Evolutionary conservation across 2,113 vertebrate genomes (phyloP), one percentile per base, ranked within the genome.

Genomic region (Dissostichus mawsoni): DNA sequence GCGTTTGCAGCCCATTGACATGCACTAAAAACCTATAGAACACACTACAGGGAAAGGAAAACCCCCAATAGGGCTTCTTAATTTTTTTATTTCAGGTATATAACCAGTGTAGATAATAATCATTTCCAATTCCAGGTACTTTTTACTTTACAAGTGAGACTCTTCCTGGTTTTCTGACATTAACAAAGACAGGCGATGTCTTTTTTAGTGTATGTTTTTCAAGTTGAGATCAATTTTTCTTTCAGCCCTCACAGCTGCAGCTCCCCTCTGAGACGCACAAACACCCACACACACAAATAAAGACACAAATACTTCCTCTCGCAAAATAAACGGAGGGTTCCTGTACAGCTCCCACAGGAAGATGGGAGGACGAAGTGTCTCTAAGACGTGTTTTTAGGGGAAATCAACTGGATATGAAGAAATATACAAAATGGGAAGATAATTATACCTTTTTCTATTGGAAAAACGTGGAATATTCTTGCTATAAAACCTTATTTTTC

Each of bases 181-280:
- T 76, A 50, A 82, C 53, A 62, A 72, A 53, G 73, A 66, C 73
- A 71, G 8, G 16, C 41, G 4, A 33, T 2, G 17, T 44, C 18
- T n/a, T 17, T n/a, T 25, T 7, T 25, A 44, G 4, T 56, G 63
- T 81, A 1, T 36, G 67, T 56, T 33, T 48, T 33, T 4, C 25
- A 9, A 44, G 72, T 47, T 3, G 36, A 80, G 74, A 69, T 72
- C 61, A 73, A 29, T 53, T 67, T 48, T 74, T 75, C 23, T 14
- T n/a, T 69, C 62, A 59, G 82, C 51, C 64, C 59, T 85, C 68
- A 61, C 87, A 90, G 81, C 88, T 90, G 88, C 82, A 72, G 78
- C 69, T 69, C 67, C 57, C 90, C 84, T 82, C 80, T 2, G 87
- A 87, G 85, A 82, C 57, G 2, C 47, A 20, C 68, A 82, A 29